Evolutionary conservation across 30 jellyfish, hydroid and myxozoan genomes (phyloP), one percentile per base, ranked within the genome.

Genomic region (Sanderia malayensis): DNA sequence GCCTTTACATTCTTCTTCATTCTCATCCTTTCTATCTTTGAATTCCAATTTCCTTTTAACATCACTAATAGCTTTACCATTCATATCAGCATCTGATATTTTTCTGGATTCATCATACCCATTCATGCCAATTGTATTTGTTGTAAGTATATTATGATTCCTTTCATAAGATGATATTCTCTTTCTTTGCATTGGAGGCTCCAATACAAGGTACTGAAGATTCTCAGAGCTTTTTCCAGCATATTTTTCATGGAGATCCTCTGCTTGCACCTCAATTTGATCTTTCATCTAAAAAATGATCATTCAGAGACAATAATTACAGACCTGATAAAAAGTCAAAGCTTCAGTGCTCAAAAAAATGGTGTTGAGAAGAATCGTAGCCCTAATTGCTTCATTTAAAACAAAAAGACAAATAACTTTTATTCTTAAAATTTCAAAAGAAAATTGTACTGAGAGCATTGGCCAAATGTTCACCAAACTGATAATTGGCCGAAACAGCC

Each of bases 181-280:
- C 27, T 53, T 82, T 21, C 94, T 57, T 58, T 82, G 94, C 94
- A 82, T 70, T 0, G 94, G 86, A 28, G 94, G 94, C 59, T 82
- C 94, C 17, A 82, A 71, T 1, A 75, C 86, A 2, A 61, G 61
- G 34, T 82, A 82, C 31, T 86, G 34, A 18, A 70, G 25, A 30
- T 82, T 61, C 15, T 82, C 85, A 1, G 85, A 67, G 18, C 58
- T 77, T 30, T 64, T 63, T 7, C 94, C 94, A n/a, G 94, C 94
- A 57, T 61, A 10, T 73, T 30, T 71, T 65, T 70, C 62, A 1
- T 57, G 15, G 31, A 25, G 20, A 8, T 13, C 20, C 1, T 15
- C 30, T 28, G 15, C 23, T 31, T 11, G 22, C 32, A 17, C 7
- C 13, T 55, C 21, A 17, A 7, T 29, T 18, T 24, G 17, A 21